These are phyloP conservation scores for Drosophila koepferae DNA, from an alignment of 2,888 invertebrate genomes.

Conservation along the genomic window DNA sequence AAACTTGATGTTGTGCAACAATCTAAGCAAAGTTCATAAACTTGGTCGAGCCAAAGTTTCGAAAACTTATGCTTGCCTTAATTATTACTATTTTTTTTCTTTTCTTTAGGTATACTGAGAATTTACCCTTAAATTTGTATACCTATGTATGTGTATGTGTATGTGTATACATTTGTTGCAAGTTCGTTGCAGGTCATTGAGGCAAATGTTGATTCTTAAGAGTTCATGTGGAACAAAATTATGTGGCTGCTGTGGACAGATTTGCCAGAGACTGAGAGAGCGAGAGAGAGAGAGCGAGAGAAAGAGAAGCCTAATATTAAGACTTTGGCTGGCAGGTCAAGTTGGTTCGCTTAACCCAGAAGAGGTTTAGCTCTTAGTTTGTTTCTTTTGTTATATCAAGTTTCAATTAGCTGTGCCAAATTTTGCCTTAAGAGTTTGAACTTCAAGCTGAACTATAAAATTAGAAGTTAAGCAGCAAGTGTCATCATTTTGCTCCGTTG, in stretches of 20 bases:
- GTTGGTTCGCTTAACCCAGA: constrained; percentile 3
- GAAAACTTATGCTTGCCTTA: constrained; percentile 51
- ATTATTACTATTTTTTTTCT: constrained; percentile 14
- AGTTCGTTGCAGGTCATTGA: constrained; percentile 63
- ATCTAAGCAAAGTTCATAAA: constrained; percentile 72
- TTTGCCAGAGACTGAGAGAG: background rate
- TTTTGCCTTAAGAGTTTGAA: constrained; percentile 10
- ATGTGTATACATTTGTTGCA: constrained; percentile 9
- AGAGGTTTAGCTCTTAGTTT: constrained; percentile 27
- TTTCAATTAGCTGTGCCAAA: constrained; percentile 56
- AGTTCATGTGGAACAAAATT: constrained; percentile 74
- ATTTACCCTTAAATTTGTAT: background rate
- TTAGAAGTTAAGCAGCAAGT: constrained; percentile 4
- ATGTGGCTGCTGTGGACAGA: constrained; percentile 49
- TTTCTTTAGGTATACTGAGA: constrained; percentile 1
- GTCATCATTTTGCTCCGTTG: background rate
- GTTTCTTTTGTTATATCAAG: constrained; percentile 28
- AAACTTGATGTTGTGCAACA: constrained; percentile 62
- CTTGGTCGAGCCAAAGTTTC: constrained; percentile 60
- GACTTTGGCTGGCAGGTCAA: background rate
- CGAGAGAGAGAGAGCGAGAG: background rate
- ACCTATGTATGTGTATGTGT: background rate
- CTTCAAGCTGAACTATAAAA: constrained; percentile 6
- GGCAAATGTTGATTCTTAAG: constrained; percentile 64
- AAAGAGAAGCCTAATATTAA: background rate